phyloP scores from a whole-genome alignment of 2,888 invertebrate genomes.

The Acanthosepion pharaonis region DNA sequence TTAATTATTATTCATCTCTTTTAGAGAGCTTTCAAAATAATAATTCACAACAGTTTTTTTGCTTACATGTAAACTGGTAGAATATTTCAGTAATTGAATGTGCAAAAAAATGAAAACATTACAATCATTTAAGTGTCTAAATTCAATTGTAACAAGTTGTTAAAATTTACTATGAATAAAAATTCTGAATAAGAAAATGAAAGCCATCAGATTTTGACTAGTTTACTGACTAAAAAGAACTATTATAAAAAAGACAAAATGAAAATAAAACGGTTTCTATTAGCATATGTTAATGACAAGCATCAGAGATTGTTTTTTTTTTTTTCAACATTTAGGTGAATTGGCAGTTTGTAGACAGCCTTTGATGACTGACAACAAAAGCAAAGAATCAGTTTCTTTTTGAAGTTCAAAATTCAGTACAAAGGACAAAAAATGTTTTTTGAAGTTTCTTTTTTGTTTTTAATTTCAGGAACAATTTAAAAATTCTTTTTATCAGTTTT shows the following conservation, averaged over 20 bases:
- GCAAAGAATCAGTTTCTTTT: neutral
- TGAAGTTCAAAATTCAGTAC: neutral
- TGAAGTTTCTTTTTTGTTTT: neutral
- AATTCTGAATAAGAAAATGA: constrained; percentile 33
- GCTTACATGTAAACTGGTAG: neutral
- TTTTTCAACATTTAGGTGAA: neutral
- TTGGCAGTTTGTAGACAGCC: constrained; percentile 22
- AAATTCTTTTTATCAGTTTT: neutral
- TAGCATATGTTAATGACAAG: neutral
- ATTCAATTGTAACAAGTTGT: neutral
- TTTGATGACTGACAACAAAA: neutral
- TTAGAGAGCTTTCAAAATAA: too few species aligned
- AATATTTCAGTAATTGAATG: neutral
- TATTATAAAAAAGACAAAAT: constrained; percentile 3
- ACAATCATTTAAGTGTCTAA: neutral
- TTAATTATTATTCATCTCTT: neutral
- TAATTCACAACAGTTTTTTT: neutral
- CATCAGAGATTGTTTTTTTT: neutral
- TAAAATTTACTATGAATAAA: neutral
- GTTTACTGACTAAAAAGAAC: neutral
- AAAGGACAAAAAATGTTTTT: constrained; percentile 10
- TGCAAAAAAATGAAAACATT: neutral
- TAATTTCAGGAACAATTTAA: too few species aligned
- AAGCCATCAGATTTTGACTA: neutral
- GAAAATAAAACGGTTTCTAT: neutral